Evolutionary conservation across 2,888 invertebrate genomes (phyloP).

Genomic region (Drosophila infuscata): DNA sequence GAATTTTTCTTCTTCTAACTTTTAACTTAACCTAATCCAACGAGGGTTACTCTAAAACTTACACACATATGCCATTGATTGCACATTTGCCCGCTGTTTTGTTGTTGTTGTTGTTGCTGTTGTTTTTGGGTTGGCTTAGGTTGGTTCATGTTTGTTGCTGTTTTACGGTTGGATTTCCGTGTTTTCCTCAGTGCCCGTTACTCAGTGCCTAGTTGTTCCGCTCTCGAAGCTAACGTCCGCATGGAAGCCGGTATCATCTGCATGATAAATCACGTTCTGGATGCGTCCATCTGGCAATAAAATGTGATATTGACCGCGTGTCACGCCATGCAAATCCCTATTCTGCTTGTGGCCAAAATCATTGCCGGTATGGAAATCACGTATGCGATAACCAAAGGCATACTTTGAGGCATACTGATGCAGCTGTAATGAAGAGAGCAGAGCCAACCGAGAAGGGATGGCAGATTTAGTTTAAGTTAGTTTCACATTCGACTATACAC

Average conservation of each 20-base stretch:
- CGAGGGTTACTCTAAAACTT: slow-evolving; percentile 15
- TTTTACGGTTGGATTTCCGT: slow-evolving; percentile 5
- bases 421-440: slow-evolving; percentile 84
- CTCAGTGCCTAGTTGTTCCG: slow-evolving; percentile 65
- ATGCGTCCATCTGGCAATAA: slow-evolving; percentile 91
- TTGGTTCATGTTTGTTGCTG: background rate
- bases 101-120: background rate
- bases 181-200: background rate
- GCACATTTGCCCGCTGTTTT: slow-evolving; percentile 39
- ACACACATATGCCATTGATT: slow-evolving; percentile 30
- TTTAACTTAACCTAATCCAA: background rate
- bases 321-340: slow-evolving; percentile 88
- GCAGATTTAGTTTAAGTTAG: slow-evolving; percentile 36
- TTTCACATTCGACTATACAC: background rate
- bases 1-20: background rate
- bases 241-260: slow-evolving; percentile 91
- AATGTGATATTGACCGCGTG: slow-evolving; percentile 91
- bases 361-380: slow-evolving; percentile 89
- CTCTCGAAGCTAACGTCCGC: slow-evolving; percentile 90
- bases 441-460: background rate
- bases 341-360: slow-evolving; percentile 92
- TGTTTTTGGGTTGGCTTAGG: background rate
- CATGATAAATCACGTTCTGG: slow-evolving; percentile 92
- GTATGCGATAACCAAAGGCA: slow-evolving; percentile 90
- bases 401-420: slow-evolving; percentile 88